Base-by-base conservation (phyloP, 23 tunicate species). In the Trididemnum clinides region DNA sequence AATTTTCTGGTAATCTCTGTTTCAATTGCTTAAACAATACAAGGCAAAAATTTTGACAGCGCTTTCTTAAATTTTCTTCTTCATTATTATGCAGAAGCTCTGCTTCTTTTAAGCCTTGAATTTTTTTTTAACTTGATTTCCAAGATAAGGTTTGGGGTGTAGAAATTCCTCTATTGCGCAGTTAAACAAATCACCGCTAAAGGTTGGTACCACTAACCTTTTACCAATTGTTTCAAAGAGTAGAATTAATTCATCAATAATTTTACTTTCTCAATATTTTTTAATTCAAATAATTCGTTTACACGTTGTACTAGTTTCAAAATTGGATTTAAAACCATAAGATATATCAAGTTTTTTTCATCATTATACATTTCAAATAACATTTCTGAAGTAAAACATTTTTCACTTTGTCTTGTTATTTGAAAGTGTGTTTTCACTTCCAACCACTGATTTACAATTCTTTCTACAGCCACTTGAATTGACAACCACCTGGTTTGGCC, bases 361-460 rank as follows among this genome's bases (percentile, higher is more conserved):
- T 86, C 84, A 50, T 49, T 38, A 31, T 77, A 86, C 90, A 78
- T 86, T 2, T 78, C 51, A 64, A 22, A 86, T 19, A 86, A 28
- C 21, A 86, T 79, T 78, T 86, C 84, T 2, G 90, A 78, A 1
- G 84, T 86, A 51, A 78, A 86, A 34, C 90, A 76, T 34, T 64
- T 79, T 39, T 86, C 90, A 37, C 33, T 22, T 0, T 21, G 33
- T 15, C 81, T 65, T 18, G 72, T 66, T 23, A 86, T 19, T 65
- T 86, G 78, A 65, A 86, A 86, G 62, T 77, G 81, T 34, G 63
- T 50, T 33, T 78, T 86, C 32, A 86, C 38, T 29, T 86, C 90
- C 12, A 30, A 49, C 33, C 81, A 78, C 28, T 86, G 83, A 7
- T 64, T 51, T 31, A 86, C 28, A 37, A 86, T 65, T 10, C 84